A percentile compares a stretch with the other conserved stretches of the same genome.
Conservation (phyloP, 2,797 vertebrate species). For the Labeo calbasu region DNA sequence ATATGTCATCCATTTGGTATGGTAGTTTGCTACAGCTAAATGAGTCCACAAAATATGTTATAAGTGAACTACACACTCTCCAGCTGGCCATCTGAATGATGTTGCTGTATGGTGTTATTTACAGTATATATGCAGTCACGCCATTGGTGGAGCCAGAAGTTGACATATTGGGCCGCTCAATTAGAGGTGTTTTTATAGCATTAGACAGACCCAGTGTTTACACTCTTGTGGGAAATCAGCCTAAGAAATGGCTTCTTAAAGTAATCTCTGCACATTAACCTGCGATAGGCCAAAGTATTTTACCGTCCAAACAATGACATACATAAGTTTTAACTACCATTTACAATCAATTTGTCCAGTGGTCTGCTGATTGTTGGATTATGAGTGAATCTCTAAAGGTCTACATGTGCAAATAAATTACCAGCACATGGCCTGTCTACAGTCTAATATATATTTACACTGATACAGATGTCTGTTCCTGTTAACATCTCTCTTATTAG, state of each 20-base stretch:
- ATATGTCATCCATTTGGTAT: background rate
- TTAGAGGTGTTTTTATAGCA: background rate
- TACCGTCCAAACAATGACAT: conserved; percentile 7
- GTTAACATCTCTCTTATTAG: conserved; percentile 18
- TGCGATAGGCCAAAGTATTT: background rate
- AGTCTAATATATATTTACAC: conserved; percentile 31
- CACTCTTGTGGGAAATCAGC: conserved; percentile 20
- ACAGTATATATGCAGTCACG: background rate
- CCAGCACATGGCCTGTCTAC: conserved; percentile 8
- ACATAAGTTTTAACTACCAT: conserved; percentile 1
- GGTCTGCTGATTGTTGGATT: conserved; percentile 14
- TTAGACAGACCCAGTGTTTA: background rate
- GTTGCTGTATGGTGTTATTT: background rate
- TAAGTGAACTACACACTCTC: conserved; percentile 3
- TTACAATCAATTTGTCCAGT: conserved; percentile 3
- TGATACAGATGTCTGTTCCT: conserved; percentile 36
- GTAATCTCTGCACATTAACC: conserved; percentile 6
- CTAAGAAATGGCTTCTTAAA: background rate
- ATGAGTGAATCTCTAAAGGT: background rate
- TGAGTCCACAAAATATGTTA: background rate
- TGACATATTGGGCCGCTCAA: background rate
- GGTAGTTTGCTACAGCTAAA: background rate
- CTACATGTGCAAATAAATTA: conserved; percentile 19
- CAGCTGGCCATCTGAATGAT: background rate
- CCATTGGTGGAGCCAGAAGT: background rate